phyloP scores from a whole-genome alignment of 2,888 invertebrate genomes.

The Cosmia pyralina region DNA sequence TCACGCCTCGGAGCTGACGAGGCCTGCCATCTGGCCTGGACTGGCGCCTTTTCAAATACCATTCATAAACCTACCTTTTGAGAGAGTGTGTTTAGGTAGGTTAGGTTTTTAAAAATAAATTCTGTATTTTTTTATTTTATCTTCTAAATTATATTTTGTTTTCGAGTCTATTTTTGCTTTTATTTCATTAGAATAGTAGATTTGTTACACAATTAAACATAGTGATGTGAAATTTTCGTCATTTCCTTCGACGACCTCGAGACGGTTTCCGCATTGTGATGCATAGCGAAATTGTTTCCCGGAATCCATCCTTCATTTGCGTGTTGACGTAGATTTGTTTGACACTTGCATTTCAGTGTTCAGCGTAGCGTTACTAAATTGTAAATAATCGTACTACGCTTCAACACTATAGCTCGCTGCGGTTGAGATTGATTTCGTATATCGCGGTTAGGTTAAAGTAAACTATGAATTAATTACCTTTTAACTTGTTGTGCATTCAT shows the following conservation, averaged over 20 bases:
- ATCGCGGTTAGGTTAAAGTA: not conserved
- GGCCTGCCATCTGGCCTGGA: too few relatives aligned
- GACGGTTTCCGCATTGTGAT: not conserved
- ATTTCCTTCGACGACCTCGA: too few relatives aligned
- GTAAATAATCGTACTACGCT: not conserved
- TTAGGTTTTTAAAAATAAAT: too few relatives aligned
- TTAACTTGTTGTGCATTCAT: not conserved
- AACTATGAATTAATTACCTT: not conserved
- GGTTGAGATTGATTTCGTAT: not conserved
- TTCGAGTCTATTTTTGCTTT: too few relatives aligned
- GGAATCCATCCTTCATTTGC: constrained; percentile 7
- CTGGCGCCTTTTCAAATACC: too few relatives aligned
- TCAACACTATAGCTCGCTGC: not conserved
- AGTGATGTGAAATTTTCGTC: constrained; percentile 1
- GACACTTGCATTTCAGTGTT: not conserved
- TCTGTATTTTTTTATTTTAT: too few relatives aligned
- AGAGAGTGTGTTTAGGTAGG: too few relatives aligned
- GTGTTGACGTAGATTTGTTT: constrained; percentile 2
- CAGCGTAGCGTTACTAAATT: not conserved
- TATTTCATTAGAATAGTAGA: too few relatives aligned
- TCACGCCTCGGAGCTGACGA: too few relatives aligned
- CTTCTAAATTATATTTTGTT: too few relatives aligned
- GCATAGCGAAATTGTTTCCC: not conserved
- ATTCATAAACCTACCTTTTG: too few relatives aligned
- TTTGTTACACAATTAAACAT: not conserved